These are phyloP conservation scores for Triops cancriformis DNA, from an alignment of 1,140 invertebrate genomes.

Conservation along the genomic window DNA sequence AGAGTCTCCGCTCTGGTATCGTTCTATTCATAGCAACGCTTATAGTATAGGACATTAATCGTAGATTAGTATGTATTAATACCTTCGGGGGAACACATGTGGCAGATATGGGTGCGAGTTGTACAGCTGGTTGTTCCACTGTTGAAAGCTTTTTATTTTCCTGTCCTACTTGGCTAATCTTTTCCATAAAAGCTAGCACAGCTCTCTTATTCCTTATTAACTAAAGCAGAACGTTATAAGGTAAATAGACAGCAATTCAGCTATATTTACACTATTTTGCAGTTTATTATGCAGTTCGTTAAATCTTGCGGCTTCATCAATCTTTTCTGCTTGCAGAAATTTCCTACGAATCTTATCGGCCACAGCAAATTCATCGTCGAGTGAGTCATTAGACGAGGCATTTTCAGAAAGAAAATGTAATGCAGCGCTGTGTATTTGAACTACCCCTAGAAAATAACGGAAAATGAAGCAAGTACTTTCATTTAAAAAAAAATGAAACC, in stretches of 20 bases:
- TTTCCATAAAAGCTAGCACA: conserved; percentile 29
- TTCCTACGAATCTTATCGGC: conserved; percentile 20
- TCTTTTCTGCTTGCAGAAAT: neutral
- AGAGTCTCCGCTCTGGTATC: neutral
- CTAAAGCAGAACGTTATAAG: conserved; percentile 20
- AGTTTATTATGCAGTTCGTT: conserved; percentile 23
- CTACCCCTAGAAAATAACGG: neutral
- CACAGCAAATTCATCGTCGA: conserved; percentile 15
- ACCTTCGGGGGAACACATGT: neutral
- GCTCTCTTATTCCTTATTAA: conserved; percentile 29
- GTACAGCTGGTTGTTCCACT: neutral
- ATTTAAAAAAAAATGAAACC: neutral
- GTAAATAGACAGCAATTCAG: neutral
- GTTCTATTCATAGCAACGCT: neutral
- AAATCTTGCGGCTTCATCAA: conserved; percentile 23
- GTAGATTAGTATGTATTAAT: neutral
- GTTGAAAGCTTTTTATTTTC: conserved; percentile 3
- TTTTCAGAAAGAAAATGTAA: neutral
- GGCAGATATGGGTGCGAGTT: neutral
- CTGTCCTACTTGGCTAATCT: conserved; percentile 22
- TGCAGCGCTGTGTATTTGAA: neutral
- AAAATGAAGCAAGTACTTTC: neutral
- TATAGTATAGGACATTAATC: neutral
- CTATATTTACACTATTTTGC: conserved; percentile 13
- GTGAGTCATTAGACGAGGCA: neutral